Evolutionary conservation across 1,140 invertebrate species (phyloP).

Genomic region (Brevipalpus yothersi): DNA sequence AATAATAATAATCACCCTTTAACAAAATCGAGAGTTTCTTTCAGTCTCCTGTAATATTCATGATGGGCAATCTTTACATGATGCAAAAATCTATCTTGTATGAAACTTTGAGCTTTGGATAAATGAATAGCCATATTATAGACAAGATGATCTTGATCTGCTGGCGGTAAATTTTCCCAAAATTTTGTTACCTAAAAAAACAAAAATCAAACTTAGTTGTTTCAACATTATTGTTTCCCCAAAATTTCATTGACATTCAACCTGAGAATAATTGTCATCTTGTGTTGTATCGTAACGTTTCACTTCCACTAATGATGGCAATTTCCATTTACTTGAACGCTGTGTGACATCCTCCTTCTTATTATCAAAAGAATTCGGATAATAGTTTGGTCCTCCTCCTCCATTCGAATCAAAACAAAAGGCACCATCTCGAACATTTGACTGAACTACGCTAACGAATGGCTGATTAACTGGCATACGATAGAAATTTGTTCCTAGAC

Average conservation of each 20-base stretch:
- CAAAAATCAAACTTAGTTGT: not conserved
- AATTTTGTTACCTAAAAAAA: slow-evolving; percentile 43
- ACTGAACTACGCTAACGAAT: slow-evolving; percentile 40
- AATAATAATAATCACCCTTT: no score
- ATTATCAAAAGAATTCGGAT: slow-evolving; percentile 8
- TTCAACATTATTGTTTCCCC: not conserved
- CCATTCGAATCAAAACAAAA: slow-evolving; percentile 21
- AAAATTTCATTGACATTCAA: slow-evolving; percentile 12
- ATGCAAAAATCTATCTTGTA: slow-evolving; percentile 32
- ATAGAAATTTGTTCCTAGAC: slow-evolving; percentile 62
- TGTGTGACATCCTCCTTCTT: not conserved
- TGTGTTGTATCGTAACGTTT: slow-evolving; percentile 48
- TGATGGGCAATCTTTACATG: slow-evolving; percentile 24
- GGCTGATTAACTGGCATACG: slow-evolving; percentile 66
- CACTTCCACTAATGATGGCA: slow-evolving; percentile 9
- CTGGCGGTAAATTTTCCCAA: slow-evolving; percentile 43
- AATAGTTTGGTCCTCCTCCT: slow-evolving; percentile 14
- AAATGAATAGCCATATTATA: slow-evolving; percentile 55
- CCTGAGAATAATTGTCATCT: slow-evolving; percentile 76
- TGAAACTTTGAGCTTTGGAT: slow-evolving; percentile 48
- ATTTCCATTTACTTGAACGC: not conserved
- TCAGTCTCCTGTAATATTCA: slow-evolving; percentile 12
- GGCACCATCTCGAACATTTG: slow-evolving; percentile 60
- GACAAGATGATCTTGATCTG: slow-evolving; percentile 40
- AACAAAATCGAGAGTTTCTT: not conserved